Evolutionary conservation across 37 sponge, comb jelly and placozoan species (phyloP), one percentile per base, ranked within the genome.

Genomic region (Diacarnus erythraeanus): DNA sequence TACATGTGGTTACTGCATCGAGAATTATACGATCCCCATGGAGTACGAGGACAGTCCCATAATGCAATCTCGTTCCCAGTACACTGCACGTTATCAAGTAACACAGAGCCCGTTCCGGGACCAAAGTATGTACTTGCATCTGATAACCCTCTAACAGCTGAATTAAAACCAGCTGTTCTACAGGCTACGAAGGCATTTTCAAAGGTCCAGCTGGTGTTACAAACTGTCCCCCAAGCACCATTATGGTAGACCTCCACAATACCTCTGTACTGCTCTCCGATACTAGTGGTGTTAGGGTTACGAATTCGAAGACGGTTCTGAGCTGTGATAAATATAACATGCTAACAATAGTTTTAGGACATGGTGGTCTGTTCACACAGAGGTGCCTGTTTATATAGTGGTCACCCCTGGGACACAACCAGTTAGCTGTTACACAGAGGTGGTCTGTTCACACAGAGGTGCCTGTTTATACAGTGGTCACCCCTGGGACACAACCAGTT

Each of bases 191-290:
- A 27, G 27, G 89, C 79, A 54, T 82, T 78, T 26, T 77, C 59
- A 23, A 70, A 42, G 29, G 37, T 44, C 84, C 84, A 88, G 12
- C 56, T 38, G 10, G 26, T 35, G 57, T 60, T 29, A n/a, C 89
- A 88, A 23, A 88, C 54, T 23, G 89, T 83, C 25, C 84, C 84
- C 89, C 89, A 88, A 15, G 2, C 64, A 34, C 66, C 66, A 35
- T 72, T 83, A 68, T 82, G 64, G 25, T 2, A 69, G 17, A 83
- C 38, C 59, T 88, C 84, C n/a, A 88, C 79, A 4, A 83, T 20
- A n/a, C 89, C 89, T 39, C 69, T 40, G 63, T 84, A 84, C 63
- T 84, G 85, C 3, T 33, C 12, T 2, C 42, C 59, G 2, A 63
- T 36, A 9, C 26, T 27, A 3, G 69, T 77, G 36, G 27, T 71